Base-by-base conservation (phyloP, 2,888 invertebrate species). In the Steromphala cineraria region DNA sequence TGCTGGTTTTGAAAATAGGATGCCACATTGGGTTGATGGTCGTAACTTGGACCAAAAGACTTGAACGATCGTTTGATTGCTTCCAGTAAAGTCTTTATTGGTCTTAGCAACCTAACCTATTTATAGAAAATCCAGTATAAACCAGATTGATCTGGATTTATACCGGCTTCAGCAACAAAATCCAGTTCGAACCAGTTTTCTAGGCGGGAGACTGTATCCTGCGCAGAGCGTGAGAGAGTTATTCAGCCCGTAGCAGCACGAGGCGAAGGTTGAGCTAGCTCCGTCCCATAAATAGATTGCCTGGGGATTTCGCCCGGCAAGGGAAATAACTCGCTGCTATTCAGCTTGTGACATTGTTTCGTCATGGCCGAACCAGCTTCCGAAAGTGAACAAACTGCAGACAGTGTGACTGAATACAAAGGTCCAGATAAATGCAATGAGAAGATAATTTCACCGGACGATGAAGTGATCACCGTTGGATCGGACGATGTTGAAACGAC, bases 161-260 rank as follows among this genome's bases (percentile, higher is more conserved):
- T 55, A 77, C 77, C 56, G 31, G 77, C 56, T 55, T 36, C n/a
- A 77, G n/a, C 77, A 56, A 77, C 36, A 55, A 31, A 36, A 77
- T 24, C 77, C 21, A 55, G 77, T 55, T 77, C 24, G 53, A 19
- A 19, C 75, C 28, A 28, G 75, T 52, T 75, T 13, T 52, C 19
- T n/a, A 17, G 53, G 75, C 46, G 46, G 52, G 53, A 53, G 17
- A n/a, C 53, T 17, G 75, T 53, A 46, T 46, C 46, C 46, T 46
- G 24, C 40, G 75, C 7, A 31, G 62, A 24, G 15, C 24, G 62
- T 24, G 28, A 28, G 24, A 15, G 13, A 28, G 62, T 24, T 28
- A 62, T 62, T 62, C 62, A 28, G 62, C 24, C 28, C 15, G 62
- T 24, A 62, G 62, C 62, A n/a, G 28, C 28, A 28, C 62, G 24